Conservation (phyloP, 1,140 invertebrate species). For the Brachionus rubens region DNA sequence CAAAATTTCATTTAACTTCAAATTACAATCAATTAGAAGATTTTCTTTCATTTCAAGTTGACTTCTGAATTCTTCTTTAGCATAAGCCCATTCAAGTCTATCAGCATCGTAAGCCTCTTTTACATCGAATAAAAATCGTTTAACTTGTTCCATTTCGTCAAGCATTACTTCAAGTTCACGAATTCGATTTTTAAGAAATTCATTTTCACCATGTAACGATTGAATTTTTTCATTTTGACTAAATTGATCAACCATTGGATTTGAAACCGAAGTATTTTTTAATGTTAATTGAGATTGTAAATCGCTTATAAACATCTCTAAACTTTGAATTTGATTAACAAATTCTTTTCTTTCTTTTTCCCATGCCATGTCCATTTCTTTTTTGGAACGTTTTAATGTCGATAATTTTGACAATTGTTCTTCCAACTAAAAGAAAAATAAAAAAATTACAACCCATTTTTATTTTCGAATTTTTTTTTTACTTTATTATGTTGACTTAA, state of each 20-base stretch:
- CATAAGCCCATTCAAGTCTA: slow-evolving; percentile 7
- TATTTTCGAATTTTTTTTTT: background rate
- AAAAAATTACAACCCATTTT: background rate
- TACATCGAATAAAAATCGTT: slow-evolving; percentile 35
- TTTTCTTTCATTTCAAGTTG: slow-evolving; percentile 39
- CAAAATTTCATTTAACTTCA: slow-evolving; percentile 15
- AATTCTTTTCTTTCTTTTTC: slow-evolving; percentile 41
- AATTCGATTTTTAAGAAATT: slow-evolving; percentile 44
- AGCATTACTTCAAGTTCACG: slow-evolving; percentile 40
- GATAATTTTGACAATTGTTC: slow-evolving; percentile 43
- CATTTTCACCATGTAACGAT: slow-evolving; percentile 38
- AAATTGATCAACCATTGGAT: slow-evolving; percentile 9
- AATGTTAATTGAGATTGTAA: slow-evolving; percentile 13
- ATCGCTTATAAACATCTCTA: slow-evolving; percentile 4
- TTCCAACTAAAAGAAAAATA: slow-evolving; percentile 7
- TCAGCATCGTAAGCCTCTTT: slow-evolving; percentile 45
- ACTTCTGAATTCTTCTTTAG: slow-evolving; percentile 33
- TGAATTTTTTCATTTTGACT: slow-evolving; percentile 39
- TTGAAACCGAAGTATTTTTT: background rate
- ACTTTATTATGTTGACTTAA: slow-evolving; percentile 34
- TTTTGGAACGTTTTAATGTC: slow-evolving; percentile 37
- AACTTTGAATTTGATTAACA: slow-evolving; percentile 7
- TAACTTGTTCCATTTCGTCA: slow-evolving; percentile 45
- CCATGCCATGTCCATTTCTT: slow-evolving; percentile 42
- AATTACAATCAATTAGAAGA: slow-evolving; percentile 26